Percentiles rank a stretch among this genome's conserved stretches.
Evolutionary conservation across 2,113 vertebrate genomes (phyloP).

Genomic region (Aegypius monachus): DNA sequence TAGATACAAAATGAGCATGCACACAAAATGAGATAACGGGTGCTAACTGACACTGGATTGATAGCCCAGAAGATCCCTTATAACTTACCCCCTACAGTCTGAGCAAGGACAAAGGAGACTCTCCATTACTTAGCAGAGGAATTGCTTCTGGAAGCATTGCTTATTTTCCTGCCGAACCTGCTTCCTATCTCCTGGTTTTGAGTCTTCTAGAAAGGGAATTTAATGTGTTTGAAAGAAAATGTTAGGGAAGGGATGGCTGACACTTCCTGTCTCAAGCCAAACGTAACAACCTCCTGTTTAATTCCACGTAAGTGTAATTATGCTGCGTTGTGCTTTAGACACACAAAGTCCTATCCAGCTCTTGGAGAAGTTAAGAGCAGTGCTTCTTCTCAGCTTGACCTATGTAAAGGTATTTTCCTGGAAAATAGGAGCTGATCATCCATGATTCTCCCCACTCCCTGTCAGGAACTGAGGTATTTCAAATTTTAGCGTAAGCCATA

Average conservation of each 20-base stretch:
- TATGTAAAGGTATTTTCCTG: background rate
- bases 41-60: background rate
- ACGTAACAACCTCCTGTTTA: background rate
- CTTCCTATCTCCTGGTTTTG: background rate
- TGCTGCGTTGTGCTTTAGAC: background rate
- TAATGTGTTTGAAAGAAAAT: background rate
- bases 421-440: background rate
- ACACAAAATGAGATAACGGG: background rate
- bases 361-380: background rate
- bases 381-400: background rate
- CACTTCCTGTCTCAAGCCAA: background rate
- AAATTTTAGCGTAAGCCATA: background rate
- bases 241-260: background rate
- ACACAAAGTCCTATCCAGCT: background rate
- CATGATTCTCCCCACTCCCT: background rate
- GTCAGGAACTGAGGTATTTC: background rate
- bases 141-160: background rate
- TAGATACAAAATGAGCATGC: background rate
- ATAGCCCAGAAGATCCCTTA: background rate
- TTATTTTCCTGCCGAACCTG: background rate
- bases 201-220: background rate
- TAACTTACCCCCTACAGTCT: background rate
- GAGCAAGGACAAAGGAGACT: background rate
- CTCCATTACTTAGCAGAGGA: background rate
- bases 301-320: accelerated